A percentile compares a stretch with the other conserved stretches of the same genome.
These are phyloP conservation scores for Meliscaeva auricollis DNA, from an alignment of 2,888 invertebrate genomes.

Conservation along the genomic window DNA sequence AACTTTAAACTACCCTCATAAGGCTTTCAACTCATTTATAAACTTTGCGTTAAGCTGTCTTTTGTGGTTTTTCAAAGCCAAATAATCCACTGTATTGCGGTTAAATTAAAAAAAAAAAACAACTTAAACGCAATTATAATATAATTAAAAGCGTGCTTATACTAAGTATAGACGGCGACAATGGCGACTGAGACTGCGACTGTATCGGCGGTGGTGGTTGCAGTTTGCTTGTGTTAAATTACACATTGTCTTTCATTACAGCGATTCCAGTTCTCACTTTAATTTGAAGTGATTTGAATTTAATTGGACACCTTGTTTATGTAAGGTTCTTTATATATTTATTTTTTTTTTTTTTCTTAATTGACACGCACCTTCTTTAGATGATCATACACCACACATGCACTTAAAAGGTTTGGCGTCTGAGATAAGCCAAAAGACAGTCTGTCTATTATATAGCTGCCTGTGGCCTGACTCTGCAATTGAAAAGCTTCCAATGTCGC, in stretches of 20 bases:
- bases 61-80: neutral
- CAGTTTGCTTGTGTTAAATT: neutral
- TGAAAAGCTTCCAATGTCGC: slow-evolving; percentile 54
- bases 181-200: neutral
- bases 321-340: neutral
- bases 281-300: slow-evolving; percentile 24
- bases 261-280: slow-evolving; percentile 1
- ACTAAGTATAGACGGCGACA: neutral
- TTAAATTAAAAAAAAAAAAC: slow-evolving; percentile 1
- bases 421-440: neutral
- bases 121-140: slow-evolving; percentile 2
- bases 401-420: slow-evolving; percentile 16
- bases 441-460: neutral
- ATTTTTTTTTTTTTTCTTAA: neutral
- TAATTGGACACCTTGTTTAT: slow-evolving; percentile 18
- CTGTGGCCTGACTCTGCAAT: neutral
- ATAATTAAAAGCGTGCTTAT: slow-evolving; percentile 7
- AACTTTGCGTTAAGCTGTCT: neutral
- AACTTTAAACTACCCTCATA: too few relatives aligned
- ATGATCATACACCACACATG: neutral
- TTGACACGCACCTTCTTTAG: neutral
- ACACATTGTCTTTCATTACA: slow-evolving; percentile 10
- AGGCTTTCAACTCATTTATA: neutral
- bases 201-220: neutral
- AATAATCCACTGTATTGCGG: neutral